Percentiles rank a stretch among this genome's conserved stretches.
phyloP scores from a whole-genome alignment of 2,888 invertebrate species.

The Stegana nigrithorax region DNA sequence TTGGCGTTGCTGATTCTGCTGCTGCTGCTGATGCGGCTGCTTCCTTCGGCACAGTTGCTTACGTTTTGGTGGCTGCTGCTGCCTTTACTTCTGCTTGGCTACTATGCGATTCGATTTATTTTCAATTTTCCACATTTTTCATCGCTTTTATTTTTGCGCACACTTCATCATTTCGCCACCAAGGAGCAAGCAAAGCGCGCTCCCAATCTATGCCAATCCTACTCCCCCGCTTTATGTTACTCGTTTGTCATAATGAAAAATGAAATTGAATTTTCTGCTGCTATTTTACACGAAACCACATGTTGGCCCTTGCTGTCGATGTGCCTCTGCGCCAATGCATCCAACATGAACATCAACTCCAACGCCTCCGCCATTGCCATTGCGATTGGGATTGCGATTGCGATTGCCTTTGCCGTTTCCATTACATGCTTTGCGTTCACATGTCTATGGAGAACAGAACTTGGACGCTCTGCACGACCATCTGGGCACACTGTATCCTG shows the following conservation, averaged over 20 bases:
- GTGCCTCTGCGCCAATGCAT: slow-evolving; percentile 18
- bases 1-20: not conserved
- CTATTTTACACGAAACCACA: slow-evolving; percentile 27
- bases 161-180: slow-evolving; percentile 25
- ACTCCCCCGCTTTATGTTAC: slow-evolving; percentile 29
- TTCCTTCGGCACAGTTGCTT: not conserved
- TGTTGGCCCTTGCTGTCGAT: slow-evolving; percentile 34
- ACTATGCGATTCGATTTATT: slow-evolving; percentile 56
- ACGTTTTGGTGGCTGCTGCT: not conserved
- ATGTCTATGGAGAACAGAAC: slow-evolving; percentile 73
- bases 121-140: slow-evolving; percentile 59
- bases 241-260: slow-evolving; percentile 56
- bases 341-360: slow-evolving; percentile 34
- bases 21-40: not conserved
- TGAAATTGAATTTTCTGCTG: slow-evolving; percentile 55
- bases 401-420: slow-evolving; percentile 11
- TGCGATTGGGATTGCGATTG: not conserved
- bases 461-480: slow-evolving; percentile 96
- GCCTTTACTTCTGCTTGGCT: not conserved
- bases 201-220: too few relatives aligned
- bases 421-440: not conserved
- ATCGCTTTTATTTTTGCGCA: slow-evolving; percentile 36
- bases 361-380: not conserved
- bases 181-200: not conserved
- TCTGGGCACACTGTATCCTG: slow-evolving; percentile 92